Percentiles rank a stretch among this genome's conserved stretches.
phyloP scores from a whole-genome alignment of 2,888 invertebrate genomes.

The Diaphora mendica region DNA sequence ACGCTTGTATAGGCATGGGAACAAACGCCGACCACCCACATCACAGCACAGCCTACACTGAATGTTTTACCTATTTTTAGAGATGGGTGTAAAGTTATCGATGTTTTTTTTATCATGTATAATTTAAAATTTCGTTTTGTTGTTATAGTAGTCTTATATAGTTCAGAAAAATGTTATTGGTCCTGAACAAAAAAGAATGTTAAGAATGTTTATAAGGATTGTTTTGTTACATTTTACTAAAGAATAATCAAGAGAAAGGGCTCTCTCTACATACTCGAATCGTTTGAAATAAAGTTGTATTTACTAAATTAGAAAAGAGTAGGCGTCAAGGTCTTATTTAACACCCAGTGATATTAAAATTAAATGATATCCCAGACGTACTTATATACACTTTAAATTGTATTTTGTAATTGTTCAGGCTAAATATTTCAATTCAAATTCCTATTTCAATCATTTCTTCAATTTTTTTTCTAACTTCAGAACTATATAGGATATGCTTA shows the following conservation, averaged over 20 bases:
- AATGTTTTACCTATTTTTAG: slow-evolving; percentile 4
- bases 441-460: no score
- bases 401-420: no score
- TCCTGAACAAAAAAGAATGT: neutral
- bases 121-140: neutral
- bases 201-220: neutral
- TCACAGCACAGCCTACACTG: slow-evolving; percentile 10
- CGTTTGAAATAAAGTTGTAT: neutral
- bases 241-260: no score
- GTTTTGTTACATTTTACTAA: neutral
- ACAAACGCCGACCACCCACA: slow-evolving; percentile 30
- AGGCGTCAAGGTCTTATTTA: neutral
- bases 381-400: no score
- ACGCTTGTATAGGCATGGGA: slow-evolving; percentile 30
- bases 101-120: neutral
- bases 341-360: neutral
- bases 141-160: no score
- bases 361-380: neutral
- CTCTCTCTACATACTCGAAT: no score
- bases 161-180: neutral
- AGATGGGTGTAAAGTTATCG: neutral
- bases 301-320: no score
- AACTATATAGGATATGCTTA: no score
- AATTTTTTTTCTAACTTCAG: neutral
- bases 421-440: no score